Percentiles rank a stretch among this genome's conserved stretches.
phyloP scores from a whole-genome alignment of 2,888 invertebrate species.

The Allacma fusca region DNA sequence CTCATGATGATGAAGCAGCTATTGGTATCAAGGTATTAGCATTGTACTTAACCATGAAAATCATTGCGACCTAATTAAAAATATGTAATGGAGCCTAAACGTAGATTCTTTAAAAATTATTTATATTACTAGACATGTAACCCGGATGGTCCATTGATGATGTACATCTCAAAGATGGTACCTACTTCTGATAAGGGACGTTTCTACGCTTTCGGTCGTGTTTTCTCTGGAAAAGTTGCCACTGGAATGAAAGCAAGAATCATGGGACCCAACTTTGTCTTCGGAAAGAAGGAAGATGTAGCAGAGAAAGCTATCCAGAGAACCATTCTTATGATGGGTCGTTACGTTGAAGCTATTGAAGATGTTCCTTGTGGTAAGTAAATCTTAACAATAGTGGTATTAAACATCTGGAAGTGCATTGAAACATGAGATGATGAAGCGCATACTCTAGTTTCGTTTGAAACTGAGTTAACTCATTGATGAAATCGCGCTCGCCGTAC shows the following conservation, averaged over 20 bases:
- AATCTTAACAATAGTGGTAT: not conserved
- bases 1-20: slow-evolving; percentile 94
- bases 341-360: slow-evolving; percentile 98
- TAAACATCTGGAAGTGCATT: not conserved
- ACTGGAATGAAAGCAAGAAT: slow-evolving; percentile 84
- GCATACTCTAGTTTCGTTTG: slow-evolving; percentile 36
- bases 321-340: slow-evolving; percentile 99
- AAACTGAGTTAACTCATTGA: slow-evolving; percentile 34
- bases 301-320: slow-evolving; percentile 99
- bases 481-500: slow-evolving; percentile 43
- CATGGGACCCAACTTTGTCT: slow-evolving; percentile 91
- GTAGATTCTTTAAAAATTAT: too few relatives aligned
- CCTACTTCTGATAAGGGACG: slow-evolving; percentile 99
- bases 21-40: slow-evolving; percentile 84
- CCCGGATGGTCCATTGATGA: slow-evolving; percentile 97
- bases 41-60: too few relatives aligned
- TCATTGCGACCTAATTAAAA: too few relatives aligned
- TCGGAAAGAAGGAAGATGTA: slow-evolving; percentile 99
- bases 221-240: slow-evolving; percentile 93
- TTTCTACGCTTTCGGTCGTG: slow-evolving; percentile 99
- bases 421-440: slow-evolving; percentile 27
- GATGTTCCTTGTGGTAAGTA: slow-evolving; percentile 92
- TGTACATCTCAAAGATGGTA: slow-evolving; percentile 99
- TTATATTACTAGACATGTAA: slow-evolving; percentile 79
- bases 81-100: too few relatives aligned